Conservation (phyloP, 2,888 invertebrate species). For the Hemaris fuciformis region DNA sequence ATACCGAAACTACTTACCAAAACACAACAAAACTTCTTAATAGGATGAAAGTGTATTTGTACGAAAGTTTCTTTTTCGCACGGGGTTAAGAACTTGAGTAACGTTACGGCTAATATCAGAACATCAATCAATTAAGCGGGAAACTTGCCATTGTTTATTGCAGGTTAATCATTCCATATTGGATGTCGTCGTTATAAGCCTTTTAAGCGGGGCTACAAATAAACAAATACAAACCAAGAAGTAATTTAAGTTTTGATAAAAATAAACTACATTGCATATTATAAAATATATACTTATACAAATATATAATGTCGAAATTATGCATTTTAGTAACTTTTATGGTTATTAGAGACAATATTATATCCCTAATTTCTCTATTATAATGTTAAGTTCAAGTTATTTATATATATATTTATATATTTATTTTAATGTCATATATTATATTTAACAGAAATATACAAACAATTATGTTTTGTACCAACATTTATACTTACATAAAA, state of each 20-base stretch:
- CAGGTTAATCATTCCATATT: slow-evolving; percentile 21
- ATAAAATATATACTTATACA: too few relatives aligned
- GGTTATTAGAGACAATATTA: too few relatives aligned
- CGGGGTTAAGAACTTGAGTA: neutral
- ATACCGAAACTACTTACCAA: neutral
- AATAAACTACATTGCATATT: too few relatives aligned
- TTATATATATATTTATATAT: too few relatives aligned
- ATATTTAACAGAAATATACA: too few relatives aligned
- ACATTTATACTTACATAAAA: too few relatives aligned
- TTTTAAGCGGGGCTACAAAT: neutral
- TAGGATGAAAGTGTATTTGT: neutral
- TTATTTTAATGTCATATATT: too few relatives aligned
- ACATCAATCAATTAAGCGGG: slow-evolving; percentile 49
- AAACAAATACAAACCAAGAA: neutral
- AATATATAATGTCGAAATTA: too few relatives aligned
- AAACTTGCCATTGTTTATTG: slow-evolving; percentile 39
- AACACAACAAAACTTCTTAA: neutral
- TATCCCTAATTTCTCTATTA: too few relatives aligned
- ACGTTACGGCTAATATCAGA: slow-evolving; percentile 28
- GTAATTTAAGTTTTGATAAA: neutral
- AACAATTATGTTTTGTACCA: too few relatives aligned
- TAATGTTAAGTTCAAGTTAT: too few relatives aligned
- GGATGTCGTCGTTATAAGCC: neutral
- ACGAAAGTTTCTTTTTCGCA: slow-evolving; percentile 4
- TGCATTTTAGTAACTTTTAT: too few relatives aligned